A percentile compares a stretch with the other conserved stretches of the same genome.
Evolutionary conservation across 2,113 vertebrate species (phyloP).

Genomic region (Xenus cinereus): DNA sequence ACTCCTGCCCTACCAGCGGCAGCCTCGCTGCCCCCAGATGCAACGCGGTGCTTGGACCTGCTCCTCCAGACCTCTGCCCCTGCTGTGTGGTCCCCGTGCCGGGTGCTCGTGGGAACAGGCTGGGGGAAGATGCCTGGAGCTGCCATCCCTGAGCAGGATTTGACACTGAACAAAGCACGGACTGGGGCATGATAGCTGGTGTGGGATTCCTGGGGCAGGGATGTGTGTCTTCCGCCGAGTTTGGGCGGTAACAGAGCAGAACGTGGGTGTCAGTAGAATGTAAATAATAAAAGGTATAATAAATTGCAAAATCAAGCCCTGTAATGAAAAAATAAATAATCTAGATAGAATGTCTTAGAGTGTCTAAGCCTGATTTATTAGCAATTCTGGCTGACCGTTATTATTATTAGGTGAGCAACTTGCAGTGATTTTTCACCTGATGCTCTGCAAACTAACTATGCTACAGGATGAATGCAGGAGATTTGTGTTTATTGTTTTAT

Average conservation of each 20-base stretch:
- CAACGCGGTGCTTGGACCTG: background rate
- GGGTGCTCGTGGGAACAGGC: rapidly evolving
- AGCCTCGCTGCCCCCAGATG: background rate
- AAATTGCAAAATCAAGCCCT: slow-evolving; percentile 42
- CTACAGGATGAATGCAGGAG: slow-evolving; percentile 8
- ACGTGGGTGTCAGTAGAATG: background rate
- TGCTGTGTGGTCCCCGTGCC: rapidly evolving
- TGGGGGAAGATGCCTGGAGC: background rate
- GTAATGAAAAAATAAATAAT: slow-evolving; percentile 68
- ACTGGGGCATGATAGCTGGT: background rate
- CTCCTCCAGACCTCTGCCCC: background rate
- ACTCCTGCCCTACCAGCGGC: background rate
- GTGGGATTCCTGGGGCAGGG: background rate
- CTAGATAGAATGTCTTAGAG: slow-evolving; percentile 11
- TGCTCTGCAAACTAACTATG: slow-evolving; percentile 49
- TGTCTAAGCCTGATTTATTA: slow-evolving; percentile 53
- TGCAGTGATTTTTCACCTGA: slow-evolving; percentile 49
- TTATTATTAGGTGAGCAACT: slow-evolving; percentile 51
- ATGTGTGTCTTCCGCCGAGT: background rate
- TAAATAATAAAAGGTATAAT: slow-evolving; percentile 52
- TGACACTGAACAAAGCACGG: background rate
- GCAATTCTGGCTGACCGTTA: slow-evolving; percentile 13
- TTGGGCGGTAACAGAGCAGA: background rate
- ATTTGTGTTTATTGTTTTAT: slow-evolving; percentile 65
- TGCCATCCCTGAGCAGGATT: background rate